Evolutionary conservation across 2,797 vertebrate species (phyloP).

Genomic region (Merluccius polli): DNA sequence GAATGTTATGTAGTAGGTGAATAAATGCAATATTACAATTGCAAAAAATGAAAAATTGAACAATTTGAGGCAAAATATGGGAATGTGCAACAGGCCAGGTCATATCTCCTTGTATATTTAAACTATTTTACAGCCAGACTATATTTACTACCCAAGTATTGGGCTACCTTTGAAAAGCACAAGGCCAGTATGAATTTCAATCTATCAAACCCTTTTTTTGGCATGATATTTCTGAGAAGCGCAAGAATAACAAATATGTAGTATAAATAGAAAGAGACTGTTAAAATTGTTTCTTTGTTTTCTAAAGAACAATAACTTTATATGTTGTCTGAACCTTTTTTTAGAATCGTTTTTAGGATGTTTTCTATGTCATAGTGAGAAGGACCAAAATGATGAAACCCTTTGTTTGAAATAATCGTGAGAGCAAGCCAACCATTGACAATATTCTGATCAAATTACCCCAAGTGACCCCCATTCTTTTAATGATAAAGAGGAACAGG

Average conservation of each 20-base stretch:
- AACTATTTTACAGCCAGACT: constrained; percentile 58
- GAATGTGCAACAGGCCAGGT: constrained; percentile 69
- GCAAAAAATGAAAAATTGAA: constrained; percentile 48
- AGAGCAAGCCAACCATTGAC: constrained; percentile 27
- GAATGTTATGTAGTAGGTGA: constrained; percentile 57
- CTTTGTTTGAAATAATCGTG: constrained; percentile 34
- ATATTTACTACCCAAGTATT: constrained; percentile 62
- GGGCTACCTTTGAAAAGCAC: constrained; percentile 71
- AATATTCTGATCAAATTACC: constrained; percentile 41
- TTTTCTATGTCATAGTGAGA: constrained; percentile 75
- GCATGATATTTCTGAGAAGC: constrained; percentile 64
- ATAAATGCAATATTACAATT: constrained; percentile 57
- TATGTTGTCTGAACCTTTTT: constrained; percentile 73
- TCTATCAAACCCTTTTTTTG: constrained; percentile 56
- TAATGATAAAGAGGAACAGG: constrained; percentile 49
- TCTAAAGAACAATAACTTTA: constrained; percentile 76
- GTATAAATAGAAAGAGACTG: constrained; percentile 74
- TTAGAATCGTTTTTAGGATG: constrained; percentile 68
- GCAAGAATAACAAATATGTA: constrained; percentile 61
- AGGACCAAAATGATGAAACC: constrained; percentile 72
- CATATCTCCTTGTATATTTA: constrained; percentile 67
- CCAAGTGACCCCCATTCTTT: constrained; percentile 27
- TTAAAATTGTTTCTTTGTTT: constrained; percentile 77
- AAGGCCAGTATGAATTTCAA: constrained; percentile 65
- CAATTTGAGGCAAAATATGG: constrained; percentile 62